Percentiles rank a stretch among this genome's conserved stretches.
phyloP scores from a whole-genome alignment of 2,797 vertebrate genomes.

The Psittacula echo region DNA sequence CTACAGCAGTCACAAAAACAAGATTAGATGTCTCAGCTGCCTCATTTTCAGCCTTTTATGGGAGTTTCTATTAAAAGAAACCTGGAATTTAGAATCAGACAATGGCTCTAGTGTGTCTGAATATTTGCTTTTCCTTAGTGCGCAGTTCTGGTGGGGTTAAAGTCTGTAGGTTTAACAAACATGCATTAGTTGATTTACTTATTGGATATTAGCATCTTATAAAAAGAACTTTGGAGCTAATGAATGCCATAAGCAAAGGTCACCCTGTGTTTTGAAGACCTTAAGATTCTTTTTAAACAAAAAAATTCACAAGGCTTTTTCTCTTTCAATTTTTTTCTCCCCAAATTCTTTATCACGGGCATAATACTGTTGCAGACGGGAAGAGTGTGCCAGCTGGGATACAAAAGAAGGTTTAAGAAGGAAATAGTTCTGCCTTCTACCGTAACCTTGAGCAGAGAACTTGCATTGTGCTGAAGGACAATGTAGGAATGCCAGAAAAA shows the following conservation, averaged over 20 bases:
- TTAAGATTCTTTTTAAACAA: conserved; percentile 6
- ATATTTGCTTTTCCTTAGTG: conserved; percentile 28
- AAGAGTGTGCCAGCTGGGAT: background rate
- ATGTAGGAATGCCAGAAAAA: background rate
- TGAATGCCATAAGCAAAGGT: background rate
- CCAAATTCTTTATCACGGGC: background rate
- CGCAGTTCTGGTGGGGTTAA: background rate
- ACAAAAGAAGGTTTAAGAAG: conserved; percentile 27
- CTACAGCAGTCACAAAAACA: background rate
- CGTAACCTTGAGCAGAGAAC: conserved; percentile 28
- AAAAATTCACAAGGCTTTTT: background rate
- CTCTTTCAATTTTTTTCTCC: background rate
- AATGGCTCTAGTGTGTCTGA: conserved; percentile 46
- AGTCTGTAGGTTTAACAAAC: background rate
- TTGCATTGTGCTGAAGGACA: conserved; percentile 33
- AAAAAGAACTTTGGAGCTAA: background rate
- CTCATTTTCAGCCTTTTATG: conserved; percentile 56
- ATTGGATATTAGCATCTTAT: background rate
- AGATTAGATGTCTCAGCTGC: background rate
- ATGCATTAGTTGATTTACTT: conserved; percentile 5
- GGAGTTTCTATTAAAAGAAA: conserved; percentile 55
- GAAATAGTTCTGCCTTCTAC: background rate
- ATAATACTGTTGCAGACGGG: background rate
- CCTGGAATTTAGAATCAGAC: conserved; percentile 14
- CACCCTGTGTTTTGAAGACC: background rate